phyloP scores from a whole-genome alignment of 1,140 invertebrate genomes.

The Neodiprion lecontei region DNA sequence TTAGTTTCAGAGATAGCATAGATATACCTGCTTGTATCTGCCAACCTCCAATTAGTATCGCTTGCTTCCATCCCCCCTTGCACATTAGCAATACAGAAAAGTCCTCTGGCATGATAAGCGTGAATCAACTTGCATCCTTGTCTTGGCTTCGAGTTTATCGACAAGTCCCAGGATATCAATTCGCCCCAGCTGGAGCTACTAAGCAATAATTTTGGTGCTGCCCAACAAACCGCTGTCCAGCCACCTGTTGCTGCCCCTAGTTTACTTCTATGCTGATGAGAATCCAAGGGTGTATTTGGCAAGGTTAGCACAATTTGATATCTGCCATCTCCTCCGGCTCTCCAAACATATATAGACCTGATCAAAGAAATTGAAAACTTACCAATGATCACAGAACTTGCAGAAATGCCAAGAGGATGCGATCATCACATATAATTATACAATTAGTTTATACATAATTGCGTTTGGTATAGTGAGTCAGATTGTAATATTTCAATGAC shows the following conservation, averaged over 20 bases:
- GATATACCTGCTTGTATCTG: neutral
- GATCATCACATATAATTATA: constrained; percentile 8
- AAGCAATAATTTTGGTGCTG: constrained; percentile 58
- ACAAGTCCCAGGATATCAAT: constrained; percentile 62
- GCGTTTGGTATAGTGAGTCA: neutral
- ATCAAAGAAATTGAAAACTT: constrained; percentile 26
- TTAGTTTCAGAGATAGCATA: too few species aligned
- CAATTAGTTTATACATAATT: neutral
- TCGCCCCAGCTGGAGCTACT: constrained; percentile 62
- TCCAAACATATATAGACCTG: constrained; percentile 64
- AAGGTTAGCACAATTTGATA: constrained; percentile 53
- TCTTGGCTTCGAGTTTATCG: constrained; percentile 35
- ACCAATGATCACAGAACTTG: too few species aligned
- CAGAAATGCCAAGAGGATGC: too few species aligned
- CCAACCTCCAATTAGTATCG: constrained; percentile 40
- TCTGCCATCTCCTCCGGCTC: constrained; percentile 63
- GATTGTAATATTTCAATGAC: too few species aligned
- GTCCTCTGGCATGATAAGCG: constrained; percentile 58
- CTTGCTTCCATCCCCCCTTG: neutral
- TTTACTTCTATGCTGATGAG: constrained; percentile 43
- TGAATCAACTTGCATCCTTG: constrained; percentile 54
- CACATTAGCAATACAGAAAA: constrained; percentile 60
- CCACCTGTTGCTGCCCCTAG: constrained; percentile 34
- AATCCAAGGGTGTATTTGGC: constrained; percentile 35
- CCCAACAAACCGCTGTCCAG: constrained; percentile 66